A percentile compares a stretch with the other conserved stretches of the same genome.
Conservation (phyloP, 2,797 vertebrate species). For the Ptychadena robeensis region DNA sequence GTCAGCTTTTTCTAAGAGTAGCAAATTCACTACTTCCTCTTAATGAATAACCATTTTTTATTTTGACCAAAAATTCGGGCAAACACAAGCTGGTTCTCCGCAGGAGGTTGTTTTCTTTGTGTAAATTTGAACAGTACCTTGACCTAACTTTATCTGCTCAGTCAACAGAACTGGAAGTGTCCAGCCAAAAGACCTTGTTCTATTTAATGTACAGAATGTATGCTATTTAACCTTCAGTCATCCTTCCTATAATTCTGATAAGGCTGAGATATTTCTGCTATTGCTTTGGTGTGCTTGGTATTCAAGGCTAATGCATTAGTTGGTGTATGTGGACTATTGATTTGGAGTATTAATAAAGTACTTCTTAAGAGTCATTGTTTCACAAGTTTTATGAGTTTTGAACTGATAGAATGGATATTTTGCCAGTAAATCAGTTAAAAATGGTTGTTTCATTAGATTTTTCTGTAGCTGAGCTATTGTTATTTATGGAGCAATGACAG, state of each 20-base stretch:
- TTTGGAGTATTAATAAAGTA: not conserved
- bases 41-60: too few relatives aligned
- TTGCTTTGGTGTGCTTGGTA: slow-evolving; percentile 11
- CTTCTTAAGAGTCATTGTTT: too few relatives aligned
- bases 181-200: slow-evolving; percentile 15
- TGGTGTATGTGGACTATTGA: not conserved
- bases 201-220: slow-evolving; percentile 16
- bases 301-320: too few relatives aligned
- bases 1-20: too few relatives aligned
- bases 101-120: not conserved
- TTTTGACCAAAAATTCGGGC: not conserved
- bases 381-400: too few relatives aligned
- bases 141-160: slow-evolving; percentile 31
- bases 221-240: slow-evolving; percentile 28
- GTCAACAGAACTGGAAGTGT: slow-evolving; percentile 37
- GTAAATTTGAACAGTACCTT: slow-evolving; percentile 12
- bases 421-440: too few relatives aligned
- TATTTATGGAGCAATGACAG: too few relatives aligned
- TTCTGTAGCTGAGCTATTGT: too few relatives aligned
- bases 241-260: slow-evolving; percentile 4
- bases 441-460: too few relatives aligned
- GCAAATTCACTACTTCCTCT: too few relatives aligned
- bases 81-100: not conserved
- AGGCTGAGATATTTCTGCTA: slow-evolving; percentile 6
- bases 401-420: too few relatives aligned